Conservation (phyloP, 2,797 vertebrate species). For the Psittacula echo region DNA sequence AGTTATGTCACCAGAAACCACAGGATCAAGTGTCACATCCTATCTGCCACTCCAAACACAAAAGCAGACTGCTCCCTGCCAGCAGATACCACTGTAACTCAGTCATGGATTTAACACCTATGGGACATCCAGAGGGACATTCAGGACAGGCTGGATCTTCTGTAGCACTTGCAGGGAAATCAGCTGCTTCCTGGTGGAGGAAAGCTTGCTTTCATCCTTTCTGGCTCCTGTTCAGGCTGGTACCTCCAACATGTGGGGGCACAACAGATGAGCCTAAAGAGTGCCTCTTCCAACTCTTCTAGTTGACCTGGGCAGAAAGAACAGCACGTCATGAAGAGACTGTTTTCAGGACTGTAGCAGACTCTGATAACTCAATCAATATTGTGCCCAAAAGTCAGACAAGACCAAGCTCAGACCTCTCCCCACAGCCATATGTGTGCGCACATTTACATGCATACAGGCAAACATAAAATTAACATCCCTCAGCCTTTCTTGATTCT, state of each 20-base stretch:
- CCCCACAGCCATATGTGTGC: neutral
- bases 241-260: neutral
- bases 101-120: neutral
- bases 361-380: neutral
- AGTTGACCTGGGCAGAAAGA: neutral
- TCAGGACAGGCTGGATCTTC: neutral
- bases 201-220: neutral
- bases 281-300: neutral
- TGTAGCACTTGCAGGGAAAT: neutral
- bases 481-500: neutral
- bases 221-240: neutral
- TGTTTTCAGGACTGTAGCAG: neutral
- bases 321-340: neutral
- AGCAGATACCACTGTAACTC: neutral
- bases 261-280: neutral
- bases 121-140: neutral
- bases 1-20: neutral
- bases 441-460: neutral
- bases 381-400: neutral
- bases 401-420: neutral
- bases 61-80: neutral
- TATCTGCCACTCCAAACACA: neutral
- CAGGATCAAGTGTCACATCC: neutral
- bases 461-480: neutral
- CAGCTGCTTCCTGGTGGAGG: neutral